Percentiles rank a stretch among this genome's conserved stretches.
Conservation (phyloP, 2,113 vertebrate species). For the Anseranas semipalmata region DNA sequence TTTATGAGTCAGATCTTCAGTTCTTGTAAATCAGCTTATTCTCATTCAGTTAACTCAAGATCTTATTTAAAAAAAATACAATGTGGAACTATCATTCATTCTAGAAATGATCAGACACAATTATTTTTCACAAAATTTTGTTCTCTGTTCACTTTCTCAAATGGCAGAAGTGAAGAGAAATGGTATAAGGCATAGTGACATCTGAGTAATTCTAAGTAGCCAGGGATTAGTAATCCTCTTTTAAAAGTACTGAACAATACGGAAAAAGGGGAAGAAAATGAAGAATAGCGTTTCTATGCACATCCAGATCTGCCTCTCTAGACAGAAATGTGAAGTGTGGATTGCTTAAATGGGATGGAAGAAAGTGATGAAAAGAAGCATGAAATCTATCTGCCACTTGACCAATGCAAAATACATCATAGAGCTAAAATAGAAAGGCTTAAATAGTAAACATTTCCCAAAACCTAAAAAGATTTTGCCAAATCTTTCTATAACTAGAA, state of each 20-base stretch:
- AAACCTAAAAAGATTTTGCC: not conserved
- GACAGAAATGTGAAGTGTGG: conserved; percentile 5
- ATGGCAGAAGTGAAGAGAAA: not conserved
- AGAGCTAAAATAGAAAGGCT: not conserved
- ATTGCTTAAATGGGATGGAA: not conserved
- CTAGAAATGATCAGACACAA: not conserved
- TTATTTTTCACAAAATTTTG: not conserved
- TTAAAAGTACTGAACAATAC: not conserved
- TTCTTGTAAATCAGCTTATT: not conserved
- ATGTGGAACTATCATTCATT: not conserved
- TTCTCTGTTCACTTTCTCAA: not conserved
- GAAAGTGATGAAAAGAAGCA: not conserved
- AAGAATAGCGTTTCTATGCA: not conserved
- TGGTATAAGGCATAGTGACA: not conserved
- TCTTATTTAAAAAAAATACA: not conserved
- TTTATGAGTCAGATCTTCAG: not conserved
- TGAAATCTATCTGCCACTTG: not conserved
- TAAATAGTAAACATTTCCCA: not conserved
- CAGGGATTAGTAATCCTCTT: conserved; percentile 35
- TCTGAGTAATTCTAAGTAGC: conserved; percentile 15
- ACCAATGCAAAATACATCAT: not conserved
- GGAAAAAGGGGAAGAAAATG: not conserved
- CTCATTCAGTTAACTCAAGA: not conserved
- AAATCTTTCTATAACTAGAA: not conserved
- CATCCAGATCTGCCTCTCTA: not conserved